Base-by-base conservation (phyloP, 1,140 invertebrate genomes). In the Platyscapa corneri region DNA sequence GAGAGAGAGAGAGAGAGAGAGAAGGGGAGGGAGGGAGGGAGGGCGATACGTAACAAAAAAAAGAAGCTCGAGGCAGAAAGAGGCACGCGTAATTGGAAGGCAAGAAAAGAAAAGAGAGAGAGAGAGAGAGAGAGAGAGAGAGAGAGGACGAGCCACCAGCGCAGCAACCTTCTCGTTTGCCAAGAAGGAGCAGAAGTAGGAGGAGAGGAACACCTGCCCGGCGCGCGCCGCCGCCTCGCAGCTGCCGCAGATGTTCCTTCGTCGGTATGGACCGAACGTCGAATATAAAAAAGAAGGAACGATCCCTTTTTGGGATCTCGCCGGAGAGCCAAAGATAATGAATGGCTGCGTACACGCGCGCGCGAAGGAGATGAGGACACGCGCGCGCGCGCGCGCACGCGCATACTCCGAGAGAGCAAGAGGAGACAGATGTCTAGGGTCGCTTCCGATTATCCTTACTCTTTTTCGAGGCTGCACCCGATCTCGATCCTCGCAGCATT, bases 171-270 rank as follows among this genome's bases (percentile, higher is more conserved):
- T 76, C 46, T 53, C 30, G n/a, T 53, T 76, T 34, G 30, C 20
- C 34, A n/a, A 74, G 67, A 72, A 72, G 67, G 67, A 72, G 8
- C 74, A 75, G 30, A 37, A 84, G 46, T 56, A 75, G 39, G 70
- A 60, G 72, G 77, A 83, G 20, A 81, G 74, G 86, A 88, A 88
- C 89, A 92, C 92, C 91, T 92, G 91, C 91, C 89, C 87, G 83
- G 89, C 89, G 90, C 87, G 88, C 88, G 90, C 85, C 87, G 74
- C 87, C 91, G 90, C 89, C 88, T 92, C 88, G 90, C 93, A 93
- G 93, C 93, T 93, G 92, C 92, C 91, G 93, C 93, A 93, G 93
- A 93, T 93, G 93, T 93, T 93, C 34, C 56, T 30, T 90, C 88
- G 80, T 34, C 42, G 76, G 23, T 42, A 65, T 91, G 91, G 91